Evolutionary conservation across 92 coral and sea anemone species (phyloP), one percentile per base, ranked within the genome.

Genomic region (Ricordea florida): DNA sequence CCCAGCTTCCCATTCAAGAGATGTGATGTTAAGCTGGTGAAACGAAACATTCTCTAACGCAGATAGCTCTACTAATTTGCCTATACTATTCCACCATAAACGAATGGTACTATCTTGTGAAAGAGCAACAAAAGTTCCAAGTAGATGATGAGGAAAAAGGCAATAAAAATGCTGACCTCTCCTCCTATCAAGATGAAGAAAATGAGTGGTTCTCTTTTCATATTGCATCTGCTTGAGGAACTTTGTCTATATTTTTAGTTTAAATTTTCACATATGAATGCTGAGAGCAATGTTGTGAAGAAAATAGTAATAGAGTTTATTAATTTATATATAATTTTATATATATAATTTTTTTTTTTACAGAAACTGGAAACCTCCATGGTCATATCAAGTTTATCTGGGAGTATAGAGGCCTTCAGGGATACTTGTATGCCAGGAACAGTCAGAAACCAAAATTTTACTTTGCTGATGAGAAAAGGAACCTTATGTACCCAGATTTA

Each of bases 361-460:
- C 36, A 62, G 69, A 41, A 41, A 26, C 22, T 62, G 36, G 35
- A 62, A 62, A 28, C 67, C 3, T 2, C 16, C 25, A 5, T 60
- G 67, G 18, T 10, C 21, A 37, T 41, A 13, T 41, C 21, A 41
- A 42, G 37, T 41, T 62, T 28, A 10, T 14, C 69, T 62, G 53
- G 69, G 36, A 5, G 3, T 62, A 40, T 10, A 62, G 53, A 62
- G 69, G 53, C 53, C 69, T 62, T 25, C 51, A 62, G 69, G 69
- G 69, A 15, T 11, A 14, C 16, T 62, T 61, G 33, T 9, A 36
- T 11, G 13, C 34, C 34, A 63, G 15, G 38, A 44, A 29, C 4
- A 5, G 26, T 11, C 53, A 63, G 6, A 63, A 28, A 55, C 24
- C 55, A 7, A 63, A 63, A 28, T 63, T 63, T 8, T 43, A n/a